Base-by-base conservation (phyloP, 2,797 vertebrate genomes). In the Sarcoramphus papa region DNA sequence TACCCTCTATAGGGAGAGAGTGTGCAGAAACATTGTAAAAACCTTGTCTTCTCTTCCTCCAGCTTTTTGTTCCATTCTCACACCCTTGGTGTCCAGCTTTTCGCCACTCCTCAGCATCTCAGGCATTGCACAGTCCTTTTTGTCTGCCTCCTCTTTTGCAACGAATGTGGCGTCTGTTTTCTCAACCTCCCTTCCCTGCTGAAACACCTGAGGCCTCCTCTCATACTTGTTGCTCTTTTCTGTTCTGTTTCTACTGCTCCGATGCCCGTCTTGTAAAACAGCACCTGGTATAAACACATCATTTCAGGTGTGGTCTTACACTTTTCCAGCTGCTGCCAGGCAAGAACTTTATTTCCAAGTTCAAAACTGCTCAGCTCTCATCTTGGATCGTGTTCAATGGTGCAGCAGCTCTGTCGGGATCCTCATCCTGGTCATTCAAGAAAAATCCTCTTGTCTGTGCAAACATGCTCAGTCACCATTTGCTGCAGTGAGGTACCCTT, bases 271-370 rank as follows among this genome's bases (percentile, higher is more conserved):
- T 70, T 84, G 65, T 92, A 48, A 91, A 94, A 59, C 47, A 88
- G 69, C 91, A 91, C 89, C 84, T 91, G 93, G 90, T 70, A 92
- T 96, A 97, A 96, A 96, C 92, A 93, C 92, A 91, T 37, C 47
- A 60, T 97, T 97, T 90, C 72, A 60, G 96, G 91, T 97, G 93
- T 94, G 89, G 89, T 91, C 79, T 93, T 27, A 41, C 4, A 17
- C 25, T 85, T 96, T 86, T 35, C 79, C 82, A 88, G 86, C 40
- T 83, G 53, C 82, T 95, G 62, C 57, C 84, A 78, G 73, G 67
- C 37, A 86, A 85, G 41, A 94, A 78, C 30, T 56, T 80, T 23
- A 69, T 78, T 92, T 93, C 85, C 76, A 94, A 83, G 54, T 94
- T 67, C 51, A 76, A 25, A 88, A 88, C 33, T 56, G 18, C 54